Conservation (phyloP, 2,113 vertebrate genomes). For the Dromiciops gliroides region DNA sequence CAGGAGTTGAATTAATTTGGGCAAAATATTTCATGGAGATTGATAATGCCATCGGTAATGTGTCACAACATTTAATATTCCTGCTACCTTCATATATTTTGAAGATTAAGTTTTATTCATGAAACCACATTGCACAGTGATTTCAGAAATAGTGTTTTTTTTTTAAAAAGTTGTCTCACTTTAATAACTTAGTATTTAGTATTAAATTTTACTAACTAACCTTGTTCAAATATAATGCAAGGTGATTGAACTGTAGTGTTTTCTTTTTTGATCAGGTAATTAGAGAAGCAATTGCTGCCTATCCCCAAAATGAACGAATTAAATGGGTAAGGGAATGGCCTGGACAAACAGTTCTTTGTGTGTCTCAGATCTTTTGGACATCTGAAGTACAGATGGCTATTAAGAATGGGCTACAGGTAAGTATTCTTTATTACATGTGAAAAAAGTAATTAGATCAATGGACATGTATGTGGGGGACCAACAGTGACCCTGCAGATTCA, state of each 20-base stretch:
- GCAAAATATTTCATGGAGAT: constrained; percentile 1
- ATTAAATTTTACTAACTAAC: background rate
- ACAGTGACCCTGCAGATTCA: background rate
- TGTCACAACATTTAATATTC: background rate
- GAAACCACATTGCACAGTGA: background rate
- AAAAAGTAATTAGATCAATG: background rate
- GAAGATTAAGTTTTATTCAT: constrained; percentile 26
- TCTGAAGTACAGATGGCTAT: constrained; percentile 88
- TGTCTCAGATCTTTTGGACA: constrained; percentile 94
- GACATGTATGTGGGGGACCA: background rate
- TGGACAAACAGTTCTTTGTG: constrained; percentile 93
- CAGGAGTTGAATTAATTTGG: background rate
- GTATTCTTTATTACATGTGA: background rate
- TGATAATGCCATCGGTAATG: constrained; percentile 2
- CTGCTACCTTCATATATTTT: constrained; percentile 23
- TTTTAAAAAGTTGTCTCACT: background rate
- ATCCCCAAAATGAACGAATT: constrained; percentile 84
- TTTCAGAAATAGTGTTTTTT: background rate
- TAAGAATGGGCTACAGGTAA: constrained; percentile 84
- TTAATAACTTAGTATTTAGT: constrained; percentile 1
- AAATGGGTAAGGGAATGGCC: constrained; percentile 92
- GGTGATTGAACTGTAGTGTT: background rate
- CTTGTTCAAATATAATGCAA: background rate
- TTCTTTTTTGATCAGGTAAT: constrained; percentile 84
- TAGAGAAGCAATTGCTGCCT: constrained; percentile 86